phyloP scores from a whole-genome alignment of 1,140 invertebrate genomes.

The Drusus annulatus region DNA sequence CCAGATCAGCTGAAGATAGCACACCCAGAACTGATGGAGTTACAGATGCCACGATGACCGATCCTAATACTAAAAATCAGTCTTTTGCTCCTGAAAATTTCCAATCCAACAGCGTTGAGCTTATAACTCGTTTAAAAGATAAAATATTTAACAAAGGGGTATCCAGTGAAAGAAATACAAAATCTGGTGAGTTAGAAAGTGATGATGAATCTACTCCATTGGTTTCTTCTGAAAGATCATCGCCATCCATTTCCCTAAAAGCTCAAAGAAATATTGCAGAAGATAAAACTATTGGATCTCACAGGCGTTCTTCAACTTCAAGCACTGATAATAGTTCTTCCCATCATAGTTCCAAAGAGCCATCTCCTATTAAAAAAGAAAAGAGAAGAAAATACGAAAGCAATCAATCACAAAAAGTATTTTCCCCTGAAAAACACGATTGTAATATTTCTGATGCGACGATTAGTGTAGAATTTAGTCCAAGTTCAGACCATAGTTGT shows the following conservation, averaged over 20 bases:
- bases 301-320: constrained; percentile 23
- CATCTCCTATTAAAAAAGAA: constrained; percentile 41
- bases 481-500: constrained; percentile 47
- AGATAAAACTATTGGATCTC: constrained; percentile 29
- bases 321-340: constrained; percentile 41
- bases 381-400: constrained; percentile 34
- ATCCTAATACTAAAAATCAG: constrained; percentile 57
- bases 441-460: constrained; percentile 53
- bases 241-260: constrained; percentile 51
- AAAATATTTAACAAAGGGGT: constrained; percentile 64
- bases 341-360: constrained; percentile 48
- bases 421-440: constrained; percentile 49
- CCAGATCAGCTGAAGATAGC: constrained; percentile 54
- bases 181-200: constrained; percentile 63
- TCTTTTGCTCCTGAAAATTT: neutral
- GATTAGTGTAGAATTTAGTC: constrained; percentile 54
- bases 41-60: constrained; percentile 59
- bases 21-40: constrained; percentile 48
- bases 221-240: constrained; percentile 65
- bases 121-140: constrained; percentile 64
- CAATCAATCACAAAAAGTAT: constrained; percentile 36
- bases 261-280: constrained; percentile 38
- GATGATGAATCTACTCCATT: constrained; percentile 78
- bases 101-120: constrained; percentile 59
- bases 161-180: constrained; percentile 62